A percentile compares a stretch with the other conserved stretches of the same genome.
Conservation (phyloP, 2,113 vertebrate genomes). For the Gopherus flavomarginatus region DNA sequence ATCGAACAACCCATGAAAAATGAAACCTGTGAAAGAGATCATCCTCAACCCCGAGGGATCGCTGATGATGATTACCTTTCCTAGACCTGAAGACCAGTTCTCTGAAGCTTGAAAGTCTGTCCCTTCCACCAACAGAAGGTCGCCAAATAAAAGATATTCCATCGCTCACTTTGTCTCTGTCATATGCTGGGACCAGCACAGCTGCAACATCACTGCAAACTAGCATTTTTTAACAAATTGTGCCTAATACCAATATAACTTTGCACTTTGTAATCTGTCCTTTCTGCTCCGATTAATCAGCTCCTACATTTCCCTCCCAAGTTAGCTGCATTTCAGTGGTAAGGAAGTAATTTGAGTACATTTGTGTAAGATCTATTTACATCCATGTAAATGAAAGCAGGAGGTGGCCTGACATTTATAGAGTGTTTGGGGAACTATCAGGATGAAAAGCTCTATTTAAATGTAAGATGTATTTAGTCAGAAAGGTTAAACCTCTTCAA, state of each 20-base stretch:
- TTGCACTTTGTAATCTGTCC: neutral
- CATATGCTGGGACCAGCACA: neutral
- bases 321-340: neutral
- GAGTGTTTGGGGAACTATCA: neutral
- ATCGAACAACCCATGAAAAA: too few species aligned
- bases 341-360: neutral
- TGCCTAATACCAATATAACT: neutral
- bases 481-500: constrained; percentile 16
- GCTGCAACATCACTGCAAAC: neutral
- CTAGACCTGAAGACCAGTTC: neutral
- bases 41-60: too few species aligned
- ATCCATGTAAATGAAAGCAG: neutral
- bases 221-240: neutral
- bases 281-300: neutral
- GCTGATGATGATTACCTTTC: neutral
- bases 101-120: neutral
- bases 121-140: neutral
- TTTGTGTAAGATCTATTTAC: neutral
- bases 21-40: too few species aligned
- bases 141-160: neutral
- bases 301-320: neutral
- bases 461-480: constrained; percentile 42
- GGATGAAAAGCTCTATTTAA: neutral
- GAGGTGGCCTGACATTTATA: neutral
- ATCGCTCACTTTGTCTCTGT: neutral